Evolutionary conservation across 2,888 invertebrate genomes (phyloP).

Genomic region (Pristionchus fissidentatus): DNA sequence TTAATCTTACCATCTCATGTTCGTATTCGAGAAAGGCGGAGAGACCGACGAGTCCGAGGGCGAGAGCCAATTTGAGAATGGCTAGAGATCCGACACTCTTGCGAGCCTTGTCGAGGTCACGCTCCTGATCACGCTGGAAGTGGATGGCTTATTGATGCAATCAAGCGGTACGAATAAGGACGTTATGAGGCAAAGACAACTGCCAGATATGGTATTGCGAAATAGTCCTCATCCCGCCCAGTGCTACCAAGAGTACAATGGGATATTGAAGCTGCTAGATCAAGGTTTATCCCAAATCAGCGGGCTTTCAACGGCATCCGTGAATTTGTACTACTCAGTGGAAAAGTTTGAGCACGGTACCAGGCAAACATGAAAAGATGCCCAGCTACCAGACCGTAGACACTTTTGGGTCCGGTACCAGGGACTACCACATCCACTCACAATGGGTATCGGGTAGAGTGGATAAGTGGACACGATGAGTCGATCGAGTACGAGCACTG

Average conservation of each 20-base stretch:
- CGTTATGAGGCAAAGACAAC: not conserved
- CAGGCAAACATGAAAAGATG: too few species aligned
- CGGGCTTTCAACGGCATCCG: too few species aligned
- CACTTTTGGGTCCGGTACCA: too few species aligned
- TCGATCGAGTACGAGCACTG: conserved; percentile 66
- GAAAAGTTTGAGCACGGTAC: too few species aligned
- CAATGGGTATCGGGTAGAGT: conserved; percentile 55
- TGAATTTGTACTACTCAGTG: too few species aligned
- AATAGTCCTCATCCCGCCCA: not conserved
- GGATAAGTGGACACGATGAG: conserved; percentile 67
- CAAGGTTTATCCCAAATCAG: too few species aligned
- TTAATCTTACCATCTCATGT: conserved; percentile 65
- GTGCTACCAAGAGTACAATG: too few species aligned
- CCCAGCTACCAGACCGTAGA: too few species aligned
- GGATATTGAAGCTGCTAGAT: too few species aligned
- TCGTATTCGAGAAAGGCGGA: conserved; percentile 74
- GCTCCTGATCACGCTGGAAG: conserved; percentile 69
- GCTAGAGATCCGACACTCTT: conserved; percentile 62
- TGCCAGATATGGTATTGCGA: not conserved
- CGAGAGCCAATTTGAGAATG: conserved; percentile 69
- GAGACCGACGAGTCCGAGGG: conserved; percentile 68
- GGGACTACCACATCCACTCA: too few species aligned
- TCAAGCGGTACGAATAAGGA: not conserved
- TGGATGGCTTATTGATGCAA: not conserved
- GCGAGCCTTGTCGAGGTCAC: conserved; percentile 60